These are phyloP conservation scores for Antedon mediterranea DNA, from an alignment of 53 echinoderm and acorn worm genomes.

Conservation along the genomic window DNA sequence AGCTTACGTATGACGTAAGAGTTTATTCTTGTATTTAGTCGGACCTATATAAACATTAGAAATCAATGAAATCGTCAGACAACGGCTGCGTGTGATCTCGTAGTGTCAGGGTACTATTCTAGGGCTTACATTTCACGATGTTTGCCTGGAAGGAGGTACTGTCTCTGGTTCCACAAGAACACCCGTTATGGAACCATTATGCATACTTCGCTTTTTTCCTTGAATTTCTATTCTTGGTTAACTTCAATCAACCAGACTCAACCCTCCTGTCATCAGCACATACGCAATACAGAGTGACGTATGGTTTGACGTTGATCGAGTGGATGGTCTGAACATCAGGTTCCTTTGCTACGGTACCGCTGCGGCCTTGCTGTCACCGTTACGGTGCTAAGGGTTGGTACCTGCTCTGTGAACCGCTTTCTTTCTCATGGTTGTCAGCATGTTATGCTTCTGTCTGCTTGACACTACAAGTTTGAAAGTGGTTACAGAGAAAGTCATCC, in stretches of 20 bases:
- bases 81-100: not conserved
- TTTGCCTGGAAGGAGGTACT: conserved; percentile 53
- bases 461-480: not conserved
- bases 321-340: conserved; percentile 1
- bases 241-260: not conserved
- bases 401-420: conserved; percentile 6
- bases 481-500: not conserved
- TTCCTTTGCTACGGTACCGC: conserved; percentile 8
- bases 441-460: not conserved
- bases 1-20: not conserved
- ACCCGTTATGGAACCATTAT: not conserved
- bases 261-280: not conserved
- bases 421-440: not conserved
- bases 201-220: conserved; percentile 1
- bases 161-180: conserved; percentile 17
- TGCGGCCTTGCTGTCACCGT: conserved; percentile 83
- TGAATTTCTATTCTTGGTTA: not conserved
- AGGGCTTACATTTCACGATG: conserved; percentile 20
- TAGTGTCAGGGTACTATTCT: not conserved
- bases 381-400: conserved; percentile 64
- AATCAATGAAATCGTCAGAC: not conserved
- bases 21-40: not conserved
- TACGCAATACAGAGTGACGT: not conserved
- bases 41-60: not conserved
- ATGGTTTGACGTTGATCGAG: not conserved